phyloP scores from a whole-genome alignment of 2,113 vertebrate species.

The Mungos mungo region DNA sequence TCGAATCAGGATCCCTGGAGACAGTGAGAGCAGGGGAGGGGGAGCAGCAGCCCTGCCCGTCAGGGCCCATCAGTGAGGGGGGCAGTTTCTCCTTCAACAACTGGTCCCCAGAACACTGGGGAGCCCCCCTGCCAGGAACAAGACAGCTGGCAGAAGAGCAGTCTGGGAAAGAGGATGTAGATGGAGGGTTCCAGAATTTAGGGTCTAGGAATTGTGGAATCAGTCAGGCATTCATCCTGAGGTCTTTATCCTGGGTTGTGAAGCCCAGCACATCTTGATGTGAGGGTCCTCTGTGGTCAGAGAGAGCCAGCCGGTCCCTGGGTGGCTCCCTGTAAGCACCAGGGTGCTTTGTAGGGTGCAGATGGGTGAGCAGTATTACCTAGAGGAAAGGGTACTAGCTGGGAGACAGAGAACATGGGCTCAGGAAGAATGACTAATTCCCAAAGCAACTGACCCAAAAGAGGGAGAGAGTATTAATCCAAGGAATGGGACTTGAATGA shows the following conservation, averaged over 20 bases:
- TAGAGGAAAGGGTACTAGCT: neutral
- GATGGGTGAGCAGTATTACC: neutral
- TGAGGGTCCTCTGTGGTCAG: neutral
- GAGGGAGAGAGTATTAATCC: neutral
- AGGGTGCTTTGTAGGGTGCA: neutral
- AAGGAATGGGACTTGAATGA: neutral
- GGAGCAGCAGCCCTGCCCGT: neutral
- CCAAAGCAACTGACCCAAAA: neutral
- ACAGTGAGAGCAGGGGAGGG: slow-evolving; percentile 25
- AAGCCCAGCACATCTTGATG: neutral
- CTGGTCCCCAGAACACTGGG: neutral
- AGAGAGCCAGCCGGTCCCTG: neutral
- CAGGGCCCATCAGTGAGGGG: neutral
- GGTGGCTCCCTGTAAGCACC: neutral
- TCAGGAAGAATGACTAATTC: neutral
- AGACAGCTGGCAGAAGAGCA: neutral
- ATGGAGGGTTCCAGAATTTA: neutral
- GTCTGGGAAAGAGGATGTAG: neutral
- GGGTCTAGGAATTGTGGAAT: neutral
- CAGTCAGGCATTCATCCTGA: neutral
- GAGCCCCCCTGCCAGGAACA: neutral
- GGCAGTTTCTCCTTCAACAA: neutral
- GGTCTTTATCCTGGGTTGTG: neutral
- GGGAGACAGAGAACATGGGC: neutral
- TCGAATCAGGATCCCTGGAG: slow-evolving; percentile 81